Percentiles rank a stretch among this genome's conserved stretches.
phyloP scores from a whole-genome alignment of 2,113 vertebrate genomes.

The Aramus guarauna region DNA sequence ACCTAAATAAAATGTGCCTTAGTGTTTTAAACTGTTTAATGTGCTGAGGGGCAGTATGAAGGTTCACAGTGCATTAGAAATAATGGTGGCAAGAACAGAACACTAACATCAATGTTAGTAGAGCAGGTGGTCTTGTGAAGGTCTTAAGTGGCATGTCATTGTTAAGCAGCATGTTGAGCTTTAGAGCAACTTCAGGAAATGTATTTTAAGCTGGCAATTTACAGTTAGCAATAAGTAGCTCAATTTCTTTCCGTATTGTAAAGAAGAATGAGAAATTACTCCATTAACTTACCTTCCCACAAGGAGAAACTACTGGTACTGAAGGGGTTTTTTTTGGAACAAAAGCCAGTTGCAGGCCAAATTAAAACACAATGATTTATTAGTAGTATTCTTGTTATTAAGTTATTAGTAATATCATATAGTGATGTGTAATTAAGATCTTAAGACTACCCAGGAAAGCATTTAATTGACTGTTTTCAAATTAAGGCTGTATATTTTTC shows the following conservation, averaged over 20 bases:
- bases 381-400: background rate
- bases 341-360: background rate
- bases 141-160: background rate
- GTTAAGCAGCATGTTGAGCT: background rate
- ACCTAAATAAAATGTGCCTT: background rate
- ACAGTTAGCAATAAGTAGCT: background rate
- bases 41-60: background rate
- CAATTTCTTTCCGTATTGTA: background rate
- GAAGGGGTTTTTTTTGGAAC: background rate
- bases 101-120: background rate
- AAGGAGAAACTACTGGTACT: background rate
- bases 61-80: background rate
- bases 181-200: background rate
- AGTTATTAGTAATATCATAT: background rate
- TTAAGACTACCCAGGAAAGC: background rate
- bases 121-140: background rate
- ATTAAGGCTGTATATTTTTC: background rate
- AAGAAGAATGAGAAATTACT: background rate
- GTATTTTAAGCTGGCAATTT: background rate
- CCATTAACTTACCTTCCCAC: background rate
- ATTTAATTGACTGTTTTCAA: background rate
- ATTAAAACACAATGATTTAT: background rate
- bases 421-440: background rate
- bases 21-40: background rate
- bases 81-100: background rate